Evolutionary conservation across 2,113 vertebrate genomes (phyloP).

Genomic region (Felis chaus): DNA sequence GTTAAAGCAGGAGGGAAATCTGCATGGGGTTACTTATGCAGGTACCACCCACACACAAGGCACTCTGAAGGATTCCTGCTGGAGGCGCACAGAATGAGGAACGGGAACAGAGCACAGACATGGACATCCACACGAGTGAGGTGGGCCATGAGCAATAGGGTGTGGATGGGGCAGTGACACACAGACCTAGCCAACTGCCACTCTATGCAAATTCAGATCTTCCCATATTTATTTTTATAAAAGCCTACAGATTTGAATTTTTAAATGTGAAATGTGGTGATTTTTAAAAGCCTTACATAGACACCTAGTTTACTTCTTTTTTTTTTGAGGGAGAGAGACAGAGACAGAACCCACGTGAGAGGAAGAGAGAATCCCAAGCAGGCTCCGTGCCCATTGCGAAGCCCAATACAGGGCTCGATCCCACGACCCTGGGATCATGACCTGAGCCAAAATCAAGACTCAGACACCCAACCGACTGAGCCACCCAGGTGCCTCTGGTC

Average conservation of each 20-base stretch:
- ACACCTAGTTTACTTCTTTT: background rate
- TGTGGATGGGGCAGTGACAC: background rate
- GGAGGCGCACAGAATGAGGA: no score
- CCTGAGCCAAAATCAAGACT: no score
- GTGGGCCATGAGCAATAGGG: fast-evolving
- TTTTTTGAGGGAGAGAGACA: no score
- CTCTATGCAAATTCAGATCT: background rate
- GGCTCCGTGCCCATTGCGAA: no score
- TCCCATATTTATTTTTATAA: background rate
- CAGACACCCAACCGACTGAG: no score
- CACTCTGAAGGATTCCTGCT: background rate
- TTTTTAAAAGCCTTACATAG: background rate
- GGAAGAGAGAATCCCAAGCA: no score
- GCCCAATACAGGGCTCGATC: no score
- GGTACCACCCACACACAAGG: background rate
- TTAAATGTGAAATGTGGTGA: background rate
- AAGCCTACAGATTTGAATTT: background rate
- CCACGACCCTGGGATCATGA: no score
- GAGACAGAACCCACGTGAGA: no score
- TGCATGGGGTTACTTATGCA: background rate
- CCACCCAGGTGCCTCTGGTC: background rate
- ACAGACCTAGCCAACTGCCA: background rate
- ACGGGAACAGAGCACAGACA: background rate
- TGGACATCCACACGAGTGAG: background rate
- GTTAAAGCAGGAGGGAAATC: no score